These are phyloP conservation scores for Euwallacea fornicatus DNA, from an alignment of 1,140 invertebrate species.

Conservation along the genomic window DNA sequence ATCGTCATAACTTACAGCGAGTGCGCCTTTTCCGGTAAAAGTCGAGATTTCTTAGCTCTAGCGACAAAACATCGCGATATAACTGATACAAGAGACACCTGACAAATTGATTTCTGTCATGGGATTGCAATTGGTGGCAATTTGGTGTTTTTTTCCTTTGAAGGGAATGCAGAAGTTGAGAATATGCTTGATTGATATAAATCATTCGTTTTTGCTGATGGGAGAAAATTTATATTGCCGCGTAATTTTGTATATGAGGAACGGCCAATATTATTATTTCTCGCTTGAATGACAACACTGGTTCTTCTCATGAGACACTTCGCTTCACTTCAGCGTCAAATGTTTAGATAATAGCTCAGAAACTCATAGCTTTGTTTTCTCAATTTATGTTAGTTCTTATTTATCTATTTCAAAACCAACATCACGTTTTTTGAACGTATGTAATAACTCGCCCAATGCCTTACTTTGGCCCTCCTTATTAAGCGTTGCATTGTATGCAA, in stretches of 20 bases:
- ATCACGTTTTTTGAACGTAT: too few relatives aligned
- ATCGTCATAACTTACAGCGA: not conserved
- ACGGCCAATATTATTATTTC: too few relatives aligned
- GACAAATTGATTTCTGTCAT: constrained; percentile 1
- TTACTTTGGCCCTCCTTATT: too few relatives aligned
- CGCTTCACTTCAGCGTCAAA: too few relatives aligned
- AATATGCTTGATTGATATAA: not conserved
- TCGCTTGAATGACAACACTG: too few relatives aligned
- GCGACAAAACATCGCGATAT: not conserved
- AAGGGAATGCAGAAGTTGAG: not conserved
- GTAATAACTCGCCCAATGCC: too few relatives aligned
- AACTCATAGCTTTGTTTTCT: too few relatives aligned
- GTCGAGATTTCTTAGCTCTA: not conserved
- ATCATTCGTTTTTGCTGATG: not conserved
- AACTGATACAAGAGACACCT: not conserved
- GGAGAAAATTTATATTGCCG: not conserved
- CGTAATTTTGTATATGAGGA: not conserved
- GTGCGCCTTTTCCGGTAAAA: constrained; percentile 1
- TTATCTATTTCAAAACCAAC: too few relatives aligned
- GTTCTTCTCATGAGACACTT: too few relatives aligned
- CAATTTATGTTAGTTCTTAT: too few relatives aligned
- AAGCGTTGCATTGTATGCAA: too few relatives aligned
- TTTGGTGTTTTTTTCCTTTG: not conserved
- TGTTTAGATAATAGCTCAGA: too few relatives aligned
- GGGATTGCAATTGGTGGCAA: not conserved